Conservation (phyloP, 2,888 invertebrate species). For the Ametastegia equiseti region DNA sequence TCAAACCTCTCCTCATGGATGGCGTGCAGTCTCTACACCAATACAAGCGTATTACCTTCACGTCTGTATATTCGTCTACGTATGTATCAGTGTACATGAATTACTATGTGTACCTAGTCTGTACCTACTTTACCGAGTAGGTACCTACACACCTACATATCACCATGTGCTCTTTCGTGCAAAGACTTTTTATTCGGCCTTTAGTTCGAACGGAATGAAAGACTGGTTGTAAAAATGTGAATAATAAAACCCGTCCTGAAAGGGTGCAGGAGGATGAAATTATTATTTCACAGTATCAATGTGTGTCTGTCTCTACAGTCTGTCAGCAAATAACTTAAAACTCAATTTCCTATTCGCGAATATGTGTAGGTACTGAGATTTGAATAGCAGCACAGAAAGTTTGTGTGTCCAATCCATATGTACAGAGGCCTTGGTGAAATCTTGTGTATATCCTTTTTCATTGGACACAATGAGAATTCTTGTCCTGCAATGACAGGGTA, state of each 20-base stretch:
- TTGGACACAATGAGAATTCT: no score
- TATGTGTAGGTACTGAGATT: no score
- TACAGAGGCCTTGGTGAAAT: no score
- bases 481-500: no score
- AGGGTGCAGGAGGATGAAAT: constrained; percentile 60
- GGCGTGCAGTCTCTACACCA: no score
- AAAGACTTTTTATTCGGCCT: background rate
- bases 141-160: no score
- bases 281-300: background rate
- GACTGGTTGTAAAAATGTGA: constrained; percentile 58
- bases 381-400: no score
- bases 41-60: constrained; percentile 37
- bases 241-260: constrained; percentile 63
- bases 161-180: background rate
- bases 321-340: no score
- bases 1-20: constrained; percentile 41
- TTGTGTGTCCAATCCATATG: no score
- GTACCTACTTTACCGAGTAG: no score
- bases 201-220: constrained; percentile 63
- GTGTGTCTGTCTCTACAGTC: background rate
- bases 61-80: background rate
- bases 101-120: background rate
- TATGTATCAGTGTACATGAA: background rate
- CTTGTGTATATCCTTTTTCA: no score
- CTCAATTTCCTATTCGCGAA: no score